Evolutionary conservation across 2,888 invertebrate genomes (phyloP), one percentile per base, ranked within the genome.

Genomic region (Phyllotreta cruciferae): DNA sequence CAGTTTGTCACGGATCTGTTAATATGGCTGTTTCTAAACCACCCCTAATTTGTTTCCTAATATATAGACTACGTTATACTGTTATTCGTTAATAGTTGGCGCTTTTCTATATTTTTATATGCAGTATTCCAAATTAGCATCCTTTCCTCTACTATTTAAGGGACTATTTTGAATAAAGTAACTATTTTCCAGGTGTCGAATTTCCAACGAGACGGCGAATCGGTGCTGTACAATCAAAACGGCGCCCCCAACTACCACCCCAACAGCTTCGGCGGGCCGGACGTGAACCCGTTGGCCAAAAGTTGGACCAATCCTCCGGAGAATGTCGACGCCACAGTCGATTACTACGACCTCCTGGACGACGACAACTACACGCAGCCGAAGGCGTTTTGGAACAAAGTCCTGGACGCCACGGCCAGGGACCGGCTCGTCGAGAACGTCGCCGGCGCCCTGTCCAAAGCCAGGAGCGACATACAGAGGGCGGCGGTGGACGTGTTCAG

Each of bases 241-340:
- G 92, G 91, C 14, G 90, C 91, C 1, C 96, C 97, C 2, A 97
- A 96, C 81, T 98, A 97, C 80, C 94, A 87, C 83, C 97, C 97
- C 0, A 98, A 98, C 83, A 94, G 94, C 63, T 98, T 96, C 82
- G 85, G 87, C 63, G 97, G 96, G 0, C 95, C 96, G 0, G 86
- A 88, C 68, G 86, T 87, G 63, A 86, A 87, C 71, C 85, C 87
- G 0, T 37, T 60, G 9, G 83, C 87, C 0, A 89, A 88, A 0
- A 84, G 84, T 63, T 83, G 84, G 60, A 75, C 87, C 47, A 81
- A 85, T 44, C 84, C 86, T 0, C 83, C 85, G 50, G 87, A 86
- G 77, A 78, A 79, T 9, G 74, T 87, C 0, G 81, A 83, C 56
- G 96, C 93, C 0, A 91, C 93, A 75, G 88, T 93, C 8, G 87